Base-by-base conservation (phyloP, 1,140 invertebrate genomes). In the Lordiphosa stackelbergi region DNA sequence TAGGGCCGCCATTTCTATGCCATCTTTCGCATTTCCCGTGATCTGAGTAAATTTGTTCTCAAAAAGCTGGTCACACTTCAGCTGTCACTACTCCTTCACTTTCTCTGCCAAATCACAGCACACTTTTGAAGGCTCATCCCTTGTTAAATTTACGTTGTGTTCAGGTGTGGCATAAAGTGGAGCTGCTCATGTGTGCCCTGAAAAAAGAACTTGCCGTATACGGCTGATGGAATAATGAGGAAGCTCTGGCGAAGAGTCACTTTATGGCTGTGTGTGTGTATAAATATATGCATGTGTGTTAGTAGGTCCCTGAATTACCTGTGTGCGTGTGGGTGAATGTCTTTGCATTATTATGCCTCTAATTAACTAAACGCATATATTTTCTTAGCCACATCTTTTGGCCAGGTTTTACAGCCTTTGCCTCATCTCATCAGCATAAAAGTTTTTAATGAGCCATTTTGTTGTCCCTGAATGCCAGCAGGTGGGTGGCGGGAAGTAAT, bases 381-480 rank as follows among this genome's bases (percentile, higher is more conserved):
- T 63, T 71, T 63, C 68, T 71, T 71, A 63, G 68, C 58, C 57
- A 9, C 64, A 58, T 46, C 43, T 46, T 46, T 11, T 46, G 43
- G 43, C 43, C 43, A 46, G 31, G 43, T 59, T 65, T 69, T 69
- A 61, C 49, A 62, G 62, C 53, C 48, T 47, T 68, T 51, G 64
- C 60, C 77, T 46, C 43, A 69, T 64, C 72, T 81, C 72, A 81
- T 81, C 77, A 83, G 57, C 77, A 81, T 81, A 83, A 73, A 81
- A 81, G 77, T 81, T 81, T 81, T 81, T 81, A 81, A 81, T 83
- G 77, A 81, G 77, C 78, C 77, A 77, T 81, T 79, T 77, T 73
- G 74, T 58, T 60, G 62, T 66, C 57, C 53, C 28, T 28, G 22
- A 34, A 34, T 8, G 36, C 22, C 12, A 22, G 34, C 6, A 16